Conservation (phyloP, 2,113 vertebrate genomes). For the Hippocampus abdominalis region DNA sequence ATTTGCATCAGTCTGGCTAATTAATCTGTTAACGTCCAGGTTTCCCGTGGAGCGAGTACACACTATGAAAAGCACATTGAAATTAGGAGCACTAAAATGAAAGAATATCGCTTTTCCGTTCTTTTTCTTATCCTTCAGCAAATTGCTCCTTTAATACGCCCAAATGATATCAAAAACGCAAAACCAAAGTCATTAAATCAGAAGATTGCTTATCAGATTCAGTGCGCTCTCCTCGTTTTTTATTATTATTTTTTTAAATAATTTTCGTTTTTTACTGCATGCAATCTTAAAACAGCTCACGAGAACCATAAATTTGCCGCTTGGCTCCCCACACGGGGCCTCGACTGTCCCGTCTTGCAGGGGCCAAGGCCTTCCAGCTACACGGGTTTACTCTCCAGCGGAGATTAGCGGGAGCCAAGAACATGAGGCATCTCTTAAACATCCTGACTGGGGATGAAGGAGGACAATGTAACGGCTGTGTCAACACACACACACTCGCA, state of each 20-base stretch:
- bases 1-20: conserved; percentile 19
- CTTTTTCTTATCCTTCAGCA: conserved; percentile 24
- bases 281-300: conserved; percentile 55
- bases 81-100: conserved; percentile 2
- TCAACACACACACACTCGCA: conserved; percentile 50
- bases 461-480: conserved; percentile 66
- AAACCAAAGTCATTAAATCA: conserved; percentile 61
- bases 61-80: not conserved
- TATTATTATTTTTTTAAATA: too few species aligned
- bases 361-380: conserved; percentile 42
- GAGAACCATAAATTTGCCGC: conserved; percentile 36
- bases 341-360: conserved; percentile 29
- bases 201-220: conserved; percentile 54
- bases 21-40: conserved; percentile 31
- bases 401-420: conserved; percentile 64
- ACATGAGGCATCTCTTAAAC: conserved; percentile 57
- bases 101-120: conserved; percentile 4
- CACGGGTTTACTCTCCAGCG: conserved; percentile 52
- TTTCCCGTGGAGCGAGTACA: conserved; percentile 8
- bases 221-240: conserved; percentile 43
- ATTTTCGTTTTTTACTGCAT: conserved; percentile 40
- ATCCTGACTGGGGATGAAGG: conserved; percentile 54
- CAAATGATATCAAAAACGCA: conserved; percentile 44
- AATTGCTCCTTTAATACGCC: conserved; percentile 32
- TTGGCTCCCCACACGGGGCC: conserved; percentile 16